Evolutionary conservation across 23 tunicate genomes (phyloP).

Genomic region (Oikopleura albicans): DNA sequence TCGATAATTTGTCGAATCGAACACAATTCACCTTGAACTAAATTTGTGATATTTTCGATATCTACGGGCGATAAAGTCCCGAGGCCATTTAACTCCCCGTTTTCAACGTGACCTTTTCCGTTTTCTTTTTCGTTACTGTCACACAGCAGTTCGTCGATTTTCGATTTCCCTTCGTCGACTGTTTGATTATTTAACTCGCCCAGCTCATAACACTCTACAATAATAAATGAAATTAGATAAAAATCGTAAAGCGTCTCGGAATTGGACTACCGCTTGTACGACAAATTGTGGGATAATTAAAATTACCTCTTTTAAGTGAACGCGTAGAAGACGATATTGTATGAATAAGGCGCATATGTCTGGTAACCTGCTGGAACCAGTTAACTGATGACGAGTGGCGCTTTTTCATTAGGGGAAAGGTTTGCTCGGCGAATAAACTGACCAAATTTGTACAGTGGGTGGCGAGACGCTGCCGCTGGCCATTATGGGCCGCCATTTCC

Average conservation of each 20-base stretch:
- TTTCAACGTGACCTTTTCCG: background rate
- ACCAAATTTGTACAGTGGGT: background rate
- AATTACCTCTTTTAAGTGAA: background rate
- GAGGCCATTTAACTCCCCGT: no score
- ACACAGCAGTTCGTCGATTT: background rate
- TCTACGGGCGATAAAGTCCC: background rate
- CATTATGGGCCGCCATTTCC: background rate
- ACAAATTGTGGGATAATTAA: background rate
- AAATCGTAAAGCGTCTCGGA: no score
- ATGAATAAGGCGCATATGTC: background rate
- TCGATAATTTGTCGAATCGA: background rate
- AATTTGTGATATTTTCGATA: background rate
- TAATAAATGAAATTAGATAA: no score
- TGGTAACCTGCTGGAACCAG: background rate
- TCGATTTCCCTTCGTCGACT: background rate
- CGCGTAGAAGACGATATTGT: background rate
- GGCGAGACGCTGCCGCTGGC: background rate
- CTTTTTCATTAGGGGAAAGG: slow-evolving; percentile 6
- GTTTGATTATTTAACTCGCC: background rate
- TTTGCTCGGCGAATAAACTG: background rate
- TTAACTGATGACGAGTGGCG: background rate
- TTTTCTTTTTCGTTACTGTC: background rate
- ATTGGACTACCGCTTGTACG: no score
- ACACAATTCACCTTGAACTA: background rate
- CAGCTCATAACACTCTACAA: background rate